phyloP scores from a whole-genome alignment of 2,113 vertebrate genomes.

The Hippocampus barbouri region DNA sequence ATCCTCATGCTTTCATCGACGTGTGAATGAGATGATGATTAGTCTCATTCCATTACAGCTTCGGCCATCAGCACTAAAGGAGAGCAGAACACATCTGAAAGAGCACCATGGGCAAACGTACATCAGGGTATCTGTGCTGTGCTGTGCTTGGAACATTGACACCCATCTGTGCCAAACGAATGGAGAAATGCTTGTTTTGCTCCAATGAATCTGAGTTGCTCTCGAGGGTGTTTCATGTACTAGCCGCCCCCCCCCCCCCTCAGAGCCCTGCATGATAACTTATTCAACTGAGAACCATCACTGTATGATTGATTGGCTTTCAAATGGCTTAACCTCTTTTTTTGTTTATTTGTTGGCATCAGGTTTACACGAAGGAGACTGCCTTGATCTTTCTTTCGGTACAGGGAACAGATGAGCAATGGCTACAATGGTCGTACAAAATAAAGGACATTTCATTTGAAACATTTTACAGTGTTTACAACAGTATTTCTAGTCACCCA shows the following conservation, averaged over 20 bases:
- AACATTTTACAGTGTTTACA: constrained; percentile 8
- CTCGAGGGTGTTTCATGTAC: not conserved
- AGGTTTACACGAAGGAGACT: constrained; percentile 24
- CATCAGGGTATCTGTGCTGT: not conserved
- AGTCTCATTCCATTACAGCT: not conserved
- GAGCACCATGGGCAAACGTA: not conserved
- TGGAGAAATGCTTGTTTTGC: too few species aligned
- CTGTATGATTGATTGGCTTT: constrained; percentile 22
- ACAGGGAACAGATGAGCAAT: not conserved
- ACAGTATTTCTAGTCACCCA: not conserved
- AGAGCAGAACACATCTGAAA: not conserved
- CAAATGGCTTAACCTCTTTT: constrained; percentile 10
- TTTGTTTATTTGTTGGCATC: constrained; percentile 30
- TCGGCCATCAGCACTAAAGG: not conserved
- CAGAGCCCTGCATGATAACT: not conserved
- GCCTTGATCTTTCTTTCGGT: not conserved
- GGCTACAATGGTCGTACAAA: not conserved
- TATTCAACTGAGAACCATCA: constrained; percentile 5
- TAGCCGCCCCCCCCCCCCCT: not conserved
- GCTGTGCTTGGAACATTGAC: not conserved
- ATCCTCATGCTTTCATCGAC: not conserved
- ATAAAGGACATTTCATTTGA: constrained; percentile 14
- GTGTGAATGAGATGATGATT: not conserved
- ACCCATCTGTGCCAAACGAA: not conserved
- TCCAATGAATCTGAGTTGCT: not conserved